Percentiles rank a stretch among this genome's conserved stretches.
Conservation (phyloP, 2,113 vertebrate genomes). For the Hemicordylus capensis region DNA sequence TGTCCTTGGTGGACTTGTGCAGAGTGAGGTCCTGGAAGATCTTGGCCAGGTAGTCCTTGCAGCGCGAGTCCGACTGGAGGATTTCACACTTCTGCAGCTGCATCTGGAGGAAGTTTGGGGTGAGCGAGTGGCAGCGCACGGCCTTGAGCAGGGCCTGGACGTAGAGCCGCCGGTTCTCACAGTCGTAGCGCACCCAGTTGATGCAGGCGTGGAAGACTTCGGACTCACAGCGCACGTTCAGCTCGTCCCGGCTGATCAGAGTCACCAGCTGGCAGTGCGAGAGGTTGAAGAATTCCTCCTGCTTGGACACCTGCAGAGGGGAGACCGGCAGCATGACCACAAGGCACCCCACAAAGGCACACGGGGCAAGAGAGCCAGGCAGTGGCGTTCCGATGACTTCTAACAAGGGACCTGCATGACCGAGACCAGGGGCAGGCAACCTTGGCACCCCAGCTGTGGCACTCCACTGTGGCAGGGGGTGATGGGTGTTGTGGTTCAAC, state of each 20-base stretch:
- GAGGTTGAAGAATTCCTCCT: conserved; percentile 94
- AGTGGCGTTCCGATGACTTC: no score
- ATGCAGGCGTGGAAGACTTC: conserved; percentile 96
- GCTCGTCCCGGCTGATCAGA: conserved; percentile 91
- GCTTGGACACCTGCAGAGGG: conserved; percentile 84
- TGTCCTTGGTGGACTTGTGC: conserved; percentile 83
- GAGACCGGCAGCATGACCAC: not conserved
- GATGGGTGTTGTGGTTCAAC: no score
- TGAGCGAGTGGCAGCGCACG: conserved; percentile 94
- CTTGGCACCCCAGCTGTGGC: no score
- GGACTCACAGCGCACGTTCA: conserved; percentile 95
- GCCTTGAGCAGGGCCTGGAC: conserved; percentile 90
- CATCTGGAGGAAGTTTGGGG: conserved; percentile 89
- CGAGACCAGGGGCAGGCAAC: no score
- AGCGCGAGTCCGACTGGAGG: conserved; percentile 86
- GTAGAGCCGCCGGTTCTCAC: conserved; percentile 82
- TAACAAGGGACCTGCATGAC: no score
- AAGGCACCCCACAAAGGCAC: not conserved
- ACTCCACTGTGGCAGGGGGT: no score
- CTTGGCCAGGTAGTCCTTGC: conserved; percentile 90
- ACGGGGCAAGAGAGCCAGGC: not conserved
- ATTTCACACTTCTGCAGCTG: conserved; percentile 89
- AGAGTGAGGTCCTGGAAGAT: conserved; percentile 94
- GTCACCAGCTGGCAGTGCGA: conserved; percentile 93
- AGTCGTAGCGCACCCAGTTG: conserved; percentile 93